Evolutionary conservation across 2,113 vertebrate species (phyloP).

Genomic region (Notarius lentiginosus): DNA sequence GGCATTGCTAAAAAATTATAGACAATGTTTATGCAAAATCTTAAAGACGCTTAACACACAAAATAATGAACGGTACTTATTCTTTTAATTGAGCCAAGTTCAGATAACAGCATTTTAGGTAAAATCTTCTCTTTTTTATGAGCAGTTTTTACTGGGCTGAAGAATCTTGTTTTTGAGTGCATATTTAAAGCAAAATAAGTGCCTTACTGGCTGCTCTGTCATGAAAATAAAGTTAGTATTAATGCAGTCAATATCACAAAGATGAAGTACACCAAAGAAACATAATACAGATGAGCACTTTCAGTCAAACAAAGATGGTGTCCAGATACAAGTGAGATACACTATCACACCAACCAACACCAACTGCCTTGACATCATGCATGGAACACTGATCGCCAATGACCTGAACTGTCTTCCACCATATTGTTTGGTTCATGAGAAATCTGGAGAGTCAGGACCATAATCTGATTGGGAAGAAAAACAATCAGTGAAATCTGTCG

Average conservation of each 20-base stretch:
- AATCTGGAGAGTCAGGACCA: neutral
- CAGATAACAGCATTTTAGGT: too few relatives aligned
- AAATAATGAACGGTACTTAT: too few relatives aligned
- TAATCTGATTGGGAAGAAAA: too few relatives aligned
- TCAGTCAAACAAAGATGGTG: neutral
- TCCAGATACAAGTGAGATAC: neutral
- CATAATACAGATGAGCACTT: neutral
- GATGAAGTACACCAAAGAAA: neutral
- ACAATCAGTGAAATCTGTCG: too few relatives aligned
- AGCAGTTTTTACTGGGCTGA: too few relatives aligned
- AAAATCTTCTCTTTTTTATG: too few relatives aligned
- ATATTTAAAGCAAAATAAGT: too few relatives aligned
- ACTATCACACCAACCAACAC: neutral
- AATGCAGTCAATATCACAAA: neutral
- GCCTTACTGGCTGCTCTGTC: neutral
- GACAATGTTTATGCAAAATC: too few relatives aligned
- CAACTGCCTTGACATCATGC: neutral
- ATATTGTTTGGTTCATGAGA: neutral
- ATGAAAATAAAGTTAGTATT: neutral
- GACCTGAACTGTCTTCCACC: neutral
- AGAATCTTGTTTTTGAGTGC: too few relatives aligned
- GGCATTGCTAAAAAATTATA: too few relatives aligned
- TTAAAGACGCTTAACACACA: too few relatives aligned
- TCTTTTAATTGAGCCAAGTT: too few relatives aligned
- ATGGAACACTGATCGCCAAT: neutral